phyloP scores from a whole-genome alignment of 2,797 vertebrate genomes.

The Spinibarbus caldwelli region DNA sequence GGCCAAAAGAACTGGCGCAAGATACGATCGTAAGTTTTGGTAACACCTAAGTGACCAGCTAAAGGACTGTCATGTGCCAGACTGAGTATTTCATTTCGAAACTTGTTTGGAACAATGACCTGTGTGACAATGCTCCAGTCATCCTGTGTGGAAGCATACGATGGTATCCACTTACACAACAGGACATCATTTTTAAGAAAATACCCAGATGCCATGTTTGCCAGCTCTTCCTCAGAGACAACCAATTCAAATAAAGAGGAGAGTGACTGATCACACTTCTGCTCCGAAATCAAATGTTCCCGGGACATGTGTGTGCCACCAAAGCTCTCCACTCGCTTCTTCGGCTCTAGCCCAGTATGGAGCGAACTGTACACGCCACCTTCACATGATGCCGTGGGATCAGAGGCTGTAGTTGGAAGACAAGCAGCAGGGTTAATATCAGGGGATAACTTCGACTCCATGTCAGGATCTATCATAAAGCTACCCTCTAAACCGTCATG shows the following conservation, averaged over 20 bases:
- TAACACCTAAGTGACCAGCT: constrained; percentile 28
- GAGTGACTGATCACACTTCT: background rate
- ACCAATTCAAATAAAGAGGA: background rate
- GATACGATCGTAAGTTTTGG: constrained; percentile 10
- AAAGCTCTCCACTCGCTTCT: background rate
- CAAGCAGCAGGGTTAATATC: too few species aligned
- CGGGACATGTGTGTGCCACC: background rate
- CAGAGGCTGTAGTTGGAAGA: too few species aligned
- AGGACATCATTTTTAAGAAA: background rate
- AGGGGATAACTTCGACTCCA: too few species aligned
- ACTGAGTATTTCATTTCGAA: background rate
- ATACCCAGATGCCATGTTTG: background rate
- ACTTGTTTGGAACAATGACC: background rate
- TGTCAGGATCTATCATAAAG: too few species aligned
- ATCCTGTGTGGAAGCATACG: background rate
- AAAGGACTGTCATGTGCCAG: constrained; percentile 7
- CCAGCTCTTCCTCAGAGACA: background rate
- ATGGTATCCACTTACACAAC: background rate
- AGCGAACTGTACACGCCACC: background rate
- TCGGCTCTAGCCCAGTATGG: background rate
- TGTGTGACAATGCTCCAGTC: background rate
- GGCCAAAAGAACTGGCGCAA: constrained; percentile 26
- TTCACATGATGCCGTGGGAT: background rate
- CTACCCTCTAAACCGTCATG: too few species aligned
- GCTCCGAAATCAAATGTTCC: background rate